Evolutionary conservation across 2,113 vertebrate species (phyloP).

Genomic region (Neolamprologus longior): DNA sequence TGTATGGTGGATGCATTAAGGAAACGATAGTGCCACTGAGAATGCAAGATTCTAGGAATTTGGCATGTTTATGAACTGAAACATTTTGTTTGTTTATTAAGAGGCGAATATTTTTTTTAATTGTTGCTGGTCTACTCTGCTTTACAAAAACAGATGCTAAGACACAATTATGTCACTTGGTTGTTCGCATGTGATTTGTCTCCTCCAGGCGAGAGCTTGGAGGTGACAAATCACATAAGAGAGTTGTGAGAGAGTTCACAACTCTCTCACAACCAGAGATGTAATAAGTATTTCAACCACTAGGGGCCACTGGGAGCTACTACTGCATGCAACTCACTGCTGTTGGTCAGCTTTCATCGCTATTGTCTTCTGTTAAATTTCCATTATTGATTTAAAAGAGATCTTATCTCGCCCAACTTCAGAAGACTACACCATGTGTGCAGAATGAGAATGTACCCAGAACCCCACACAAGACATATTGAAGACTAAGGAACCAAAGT

Average conservation of each 20-base stretch:
- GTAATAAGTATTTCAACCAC: neutral
- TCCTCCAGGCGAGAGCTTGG: neutral
- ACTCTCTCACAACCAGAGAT: neutral
- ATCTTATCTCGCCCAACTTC: neutral
- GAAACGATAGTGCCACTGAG: neutral
- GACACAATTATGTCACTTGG: neutral
- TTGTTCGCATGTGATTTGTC: neutral
- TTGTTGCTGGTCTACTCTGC: neutral
- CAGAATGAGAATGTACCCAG: neutral
- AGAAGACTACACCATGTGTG: neutral
- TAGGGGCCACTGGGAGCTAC: neutral
- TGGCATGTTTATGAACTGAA: neutral
- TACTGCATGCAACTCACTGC: neutral
- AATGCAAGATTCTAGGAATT: neutral
- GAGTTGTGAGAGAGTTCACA: neutral
- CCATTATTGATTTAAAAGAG: slow-evolving; percentile 29
- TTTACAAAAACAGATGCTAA: neutral
- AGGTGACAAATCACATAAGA: neutral
- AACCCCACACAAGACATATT: neutral
- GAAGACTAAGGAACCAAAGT: neutral
- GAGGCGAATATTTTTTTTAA: neutral
- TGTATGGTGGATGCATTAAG: neutral
- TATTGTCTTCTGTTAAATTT: neutral
- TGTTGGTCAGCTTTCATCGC: neutral
- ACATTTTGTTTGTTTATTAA: neutral